These are phyloP conservation scores for Psettodes erumei DNA, from an alignment of 2,113 vertebrate species.

Conservation along the genomic window DNA sequence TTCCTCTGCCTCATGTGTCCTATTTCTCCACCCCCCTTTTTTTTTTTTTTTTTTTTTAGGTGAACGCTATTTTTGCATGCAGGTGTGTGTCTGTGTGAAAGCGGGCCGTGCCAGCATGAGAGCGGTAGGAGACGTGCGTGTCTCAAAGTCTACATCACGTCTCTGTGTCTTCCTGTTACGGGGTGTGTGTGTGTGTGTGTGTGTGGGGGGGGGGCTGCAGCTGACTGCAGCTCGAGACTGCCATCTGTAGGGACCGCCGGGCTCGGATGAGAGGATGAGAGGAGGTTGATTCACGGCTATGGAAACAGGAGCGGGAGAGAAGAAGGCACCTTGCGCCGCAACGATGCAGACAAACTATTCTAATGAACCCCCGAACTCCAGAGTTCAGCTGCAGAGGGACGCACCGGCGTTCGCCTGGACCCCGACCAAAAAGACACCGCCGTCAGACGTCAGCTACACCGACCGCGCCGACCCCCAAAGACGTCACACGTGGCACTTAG, in stretches of 20 bases:
- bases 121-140: constrained; percentile 6
- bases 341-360: too few species aligned
- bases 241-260: constrained; percentile 71
- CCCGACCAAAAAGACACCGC: too few species aligned
- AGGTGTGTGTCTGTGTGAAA: constrained; percentile 56
- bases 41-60: constrained; percentile 48
- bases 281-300: background rate
- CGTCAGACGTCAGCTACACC: background rate
- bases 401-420: too few species aligned
- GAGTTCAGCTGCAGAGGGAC: too few species aligned
- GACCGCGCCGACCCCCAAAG: background rate
- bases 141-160: constrained; percentile 42
- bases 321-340: too few species aligned
- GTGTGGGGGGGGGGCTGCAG: background rate
- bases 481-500: background rate
- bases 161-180: constrained; percentile 28
- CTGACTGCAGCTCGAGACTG: constrained; percentile 63
- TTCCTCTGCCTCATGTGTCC: constrained; percentile 42
- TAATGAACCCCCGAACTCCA: too few species aligned
- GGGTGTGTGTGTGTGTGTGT: background rate
- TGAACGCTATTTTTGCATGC: constrained; percentile 64
- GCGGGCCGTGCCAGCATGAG: constrained; percentile 45
- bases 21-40: background rate
- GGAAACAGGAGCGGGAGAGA: background rate
- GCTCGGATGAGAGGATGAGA: constrained; percentile 17